Evolutionary conservation across 2,888 invertebrate species (phyloP), one percentile per base, ranked within the genome.

Genomic region (Caenorhabditis drosophilae): DNA sequence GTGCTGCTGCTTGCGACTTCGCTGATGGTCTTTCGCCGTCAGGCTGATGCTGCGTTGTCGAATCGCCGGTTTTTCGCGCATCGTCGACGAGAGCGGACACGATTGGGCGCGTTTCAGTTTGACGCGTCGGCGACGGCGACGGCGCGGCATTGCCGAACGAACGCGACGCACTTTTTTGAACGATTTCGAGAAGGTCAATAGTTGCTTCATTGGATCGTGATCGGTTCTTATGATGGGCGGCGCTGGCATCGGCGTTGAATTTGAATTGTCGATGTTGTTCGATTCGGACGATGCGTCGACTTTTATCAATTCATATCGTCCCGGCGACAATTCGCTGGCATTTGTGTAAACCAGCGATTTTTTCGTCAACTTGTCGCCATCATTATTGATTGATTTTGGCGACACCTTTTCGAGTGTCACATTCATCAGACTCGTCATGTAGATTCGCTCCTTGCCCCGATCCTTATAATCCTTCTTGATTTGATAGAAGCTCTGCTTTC

Each of bases 111-210:
- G 38, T 34, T 55, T 51, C 20, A 58, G 26, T 20, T 56, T 57
- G 9, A 62, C 66, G 18, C 73, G 55, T 34, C 71, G 57, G 9
- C 78, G 57, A 47, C 70, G 70, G n/a, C 73, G 41, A 7, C 75
- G 51, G 15, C 64, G 54, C 25, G 73, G 60, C 53, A 60, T 60
- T 15, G 70, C 70, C 4, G 68, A 62, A 1, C 67, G 48, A 12
- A 64, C 58, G 1, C 68, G 44, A 15, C 70, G 46, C n/a, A 82
- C 80, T 67, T 82, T 82, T 67, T 82, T 82, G 70, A 82, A 82
- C 12, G 73, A 73, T 55, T 77, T 79, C 26, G 80, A 81, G 66
- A 82, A 82, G 40, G 73, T 77, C 20, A 82, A 56, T 7, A 82
- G 66, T 6, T 58, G 58, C 23, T 46, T 20, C 48, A 66, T 51